These are phyloP conservation scores for Trypoxylon attenuatum DNA, from an alignment of 2,888 invertebrate genomes.

Conservation along the genomic window DNA sequence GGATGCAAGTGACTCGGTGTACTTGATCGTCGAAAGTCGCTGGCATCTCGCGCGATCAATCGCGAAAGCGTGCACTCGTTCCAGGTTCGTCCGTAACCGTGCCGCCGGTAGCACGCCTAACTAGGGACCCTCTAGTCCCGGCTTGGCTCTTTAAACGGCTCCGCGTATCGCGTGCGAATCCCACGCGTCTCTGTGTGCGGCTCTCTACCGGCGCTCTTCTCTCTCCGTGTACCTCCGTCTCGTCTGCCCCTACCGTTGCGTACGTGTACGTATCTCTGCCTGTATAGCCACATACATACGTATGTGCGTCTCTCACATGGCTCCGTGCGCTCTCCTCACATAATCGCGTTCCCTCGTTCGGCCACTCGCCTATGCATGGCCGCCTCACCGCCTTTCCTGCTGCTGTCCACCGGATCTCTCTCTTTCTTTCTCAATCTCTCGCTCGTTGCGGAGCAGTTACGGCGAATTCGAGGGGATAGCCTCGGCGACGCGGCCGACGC, in stretches of 20 bases:
- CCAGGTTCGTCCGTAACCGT: slow-evolving; percentile 33
- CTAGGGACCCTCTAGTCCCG: slow-evolving; percentile 47
- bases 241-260: not conserved
- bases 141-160: slow-evolving; percentile 58
- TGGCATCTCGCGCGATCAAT: slow-evolving; percentile 28
- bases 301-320: slow-evolving; percentile 1
- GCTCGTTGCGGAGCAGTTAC: slow-evolving; percentile 4
- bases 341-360: slow-evolving; percentile 33
- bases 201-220: slow-evolving; percentile 12
- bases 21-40: slow-evolving; percentile 27
- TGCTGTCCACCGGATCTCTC: too few species aligned
- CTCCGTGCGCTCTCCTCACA: slow-evolving; percentile 18
- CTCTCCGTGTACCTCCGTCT: not conserved
- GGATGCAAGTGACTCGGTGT: slow-evolving; percentile 31
- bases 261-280: not conserved
- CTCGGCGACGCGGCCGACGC: slow-evolving; percentile 14
- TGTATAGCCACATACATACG: not conserved
- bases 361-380: slow-evolving; percentile 35
- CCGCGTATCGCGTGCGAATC: slow-evolving; percentile 49
- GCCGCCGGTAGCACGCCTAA: slow-evolving; percentile 51
- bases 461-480: slow-evolving; percentile 2
- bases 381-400: slow-evolving; percentile 35
- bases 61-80: slow-evolving; percentile 38
- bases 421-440: too few species aligned
- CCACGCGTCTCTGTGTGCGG: slow-evolving; percentile 22